Evolutionary conservation across 2,888 invertebrate genomes (phyloP).

Genomic region (Sesamia inferens): DNA sequence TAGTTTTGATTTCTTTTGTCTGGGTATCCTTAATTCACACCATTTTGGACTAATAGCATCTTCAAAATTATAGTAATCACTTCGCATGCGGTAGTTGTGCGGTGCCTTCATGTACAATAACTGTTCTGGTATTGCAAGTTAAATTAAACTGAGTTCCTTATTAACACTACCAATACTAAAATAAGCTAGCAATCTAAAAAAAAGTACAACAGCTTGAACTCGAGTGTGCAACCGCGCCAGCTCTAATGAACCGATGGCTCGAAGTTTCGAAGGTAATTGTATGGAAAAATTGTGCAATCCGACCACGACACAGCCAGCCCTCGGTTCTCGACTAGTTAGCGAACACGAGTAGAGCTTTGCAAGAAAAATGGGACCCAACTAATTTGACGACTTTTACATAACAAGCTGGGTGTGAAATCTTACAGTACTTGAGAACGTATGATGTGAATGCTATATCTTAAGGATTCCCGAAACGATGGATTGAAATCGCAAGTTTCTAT

Average conservation of each 20-base stretch:
- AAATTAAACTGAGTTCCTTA: background rate
- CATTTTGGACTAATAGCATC: background rate
- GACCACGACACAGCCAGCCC: conserved; percentile 25
- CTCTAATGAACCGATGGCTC: conserved; percentile 58
- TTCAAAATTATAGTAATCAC: conserved; percentile 9
- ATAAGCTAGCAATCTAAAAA: conserved; percentile 26
- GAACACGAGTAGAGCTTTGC: conserved; percentile 15
- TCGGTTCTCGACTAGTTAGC: conserved; percentile 40
- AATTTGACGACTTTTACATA: conserved; percentile 44
- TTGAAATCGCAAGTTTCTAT: background rate
- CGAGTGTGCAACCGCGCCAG: conserved; percentile 46
- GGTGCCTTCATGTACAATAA: background rate
- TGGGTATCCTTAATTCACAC: background rate
- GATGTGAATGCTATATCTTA: background rate
- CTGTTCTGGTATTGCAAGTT: background rate
- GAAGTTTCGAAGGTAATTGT: conserved; percentile 60
- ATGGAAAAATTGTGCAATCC: conserved; percentile 64
- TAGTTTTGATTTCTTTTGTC: background rate
- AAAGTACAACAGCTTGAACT: conserved; percentile 14
- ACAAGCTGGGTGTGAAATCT: conserved; percentile 4
- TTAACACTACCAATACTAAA: conserved; percentile 1
- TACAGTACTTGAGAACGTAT: too few relatives aligned
- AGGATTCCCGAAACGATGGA: background rate
- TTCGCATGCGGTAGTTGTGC: background rate
- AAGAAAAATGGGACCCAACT: conserved; percentile 15